Conservation (phyloP, 2,797 vertebrate genomes). For the Danionella dracula region DNA sequence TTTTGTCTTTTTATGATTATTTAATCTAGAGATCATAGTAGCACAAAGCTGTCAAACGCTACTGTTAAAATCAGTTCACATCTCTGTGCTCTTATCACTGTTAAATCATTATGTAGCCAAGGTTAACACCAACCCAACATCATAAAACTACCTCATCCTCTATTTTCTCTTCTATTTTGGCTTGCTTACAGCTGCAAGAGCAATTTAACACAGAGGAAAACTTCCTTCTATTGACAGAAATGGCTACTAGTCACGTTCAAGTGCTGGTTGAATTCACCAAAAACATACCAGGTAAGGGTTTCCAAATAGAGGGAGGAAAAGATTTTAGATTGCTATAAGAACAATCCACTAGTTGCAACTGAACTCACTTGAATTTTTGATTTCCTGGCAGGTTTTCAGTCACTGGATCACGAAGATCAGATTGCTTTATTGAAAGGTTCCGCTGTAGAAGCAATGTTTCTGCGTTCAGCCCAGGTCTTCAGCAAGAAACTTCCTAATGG, state of each 20-base stretch:
- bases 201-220: constrained; percentile 92
- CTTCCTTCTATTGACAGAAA: constrained; percentile 95
- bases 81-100: background rate
- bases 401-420: constrained; percentile 94
- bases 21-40: background rate
- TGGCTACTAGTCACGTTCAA: constrained; percentile 96
- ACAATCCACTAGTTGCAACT: background rate
- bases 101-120: constrained; percentile 10
- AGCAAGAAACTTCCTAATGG: constrained; percentile 81
- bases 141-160: constrained; percentile 21
- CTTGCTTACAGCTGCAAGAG: constrained; percentile 77
- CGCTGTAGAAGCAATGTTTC: constrained; percentile 96
- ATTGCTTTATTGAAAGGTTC: constrained; percentile 96
- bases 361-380: background rate
- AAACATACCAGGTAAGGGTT: constrained; percentile 85
- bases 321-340: background rate
- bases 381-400: constrained; percentile 80
- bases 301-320: no score
- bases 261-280: constrained; percentile 98
- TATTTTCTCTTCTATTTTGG: background rate
- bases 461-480: constrained; percentile 93
- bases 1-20: background rate
- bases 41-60: background rate
- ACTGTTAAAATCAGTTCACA: constrained; percentile 7
- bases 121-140: background rate